Conservation (phyloP, 2,888 invertebrate genomes). For the Epinotia nisella region DNA sequence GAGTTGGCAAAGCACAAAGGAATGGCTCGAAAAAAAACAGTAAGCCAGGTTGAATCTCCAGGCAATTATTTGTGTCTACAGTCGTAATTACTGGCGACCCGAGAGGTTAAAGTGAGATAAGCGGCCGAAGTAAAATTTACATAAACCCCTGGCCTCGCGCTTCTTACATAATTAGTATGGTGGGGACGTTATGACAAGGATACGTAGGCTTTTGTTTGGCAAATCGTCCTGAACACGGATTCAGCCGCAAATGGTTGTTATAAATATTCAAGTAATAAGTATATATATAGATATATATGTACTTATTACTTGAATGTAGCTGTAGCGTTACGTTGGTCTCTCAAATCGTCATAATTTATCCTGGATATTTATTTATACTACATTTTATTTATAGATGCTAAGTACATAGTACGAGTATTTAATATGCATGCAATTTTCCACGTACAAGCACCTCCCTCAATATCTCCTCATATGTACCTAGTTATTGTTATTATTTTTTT, state of each 20-base stretch:
- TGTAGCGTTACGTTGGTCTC: too few species aligned
- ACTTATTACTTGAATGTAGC: too few species aligned
- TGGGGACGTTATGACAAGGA: slow-evolving; percentile 44
- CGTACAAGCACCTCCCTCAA: too few species aligned
- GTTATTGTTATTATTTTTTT: too few species aligned
- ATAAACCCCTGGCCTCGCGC: slow-evolving; percentile 52
- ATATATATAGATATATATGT: too few species aligned
- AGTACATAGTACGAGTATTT: too few species aligned
- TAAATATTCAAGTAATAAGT: too few species aligned
- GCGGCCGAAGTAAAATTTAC: slow-evolving; percentile 56
- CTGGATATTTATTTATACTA: too few species aligned
- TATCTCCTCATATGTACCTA: too few species aligned
- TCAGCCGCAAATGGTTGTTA: slow-evolving; percentile 42
- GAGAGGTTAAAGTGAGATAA: slow-evolving; percentile 62
- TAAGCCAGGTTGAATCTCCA: slow-evolving; percentile 57
- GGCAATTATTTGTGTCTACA: slow-evolving; percentile 70
- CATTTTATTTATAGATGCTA: too few species aligned
- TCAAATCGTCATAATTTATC: too few species aligned
- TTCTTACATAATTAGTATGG: slow-evolving; percentile 56
- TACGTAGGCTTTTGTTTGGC: slow-evolving; percentile 40
- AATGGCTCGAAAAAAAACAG: slow-evolving; percentile 32
- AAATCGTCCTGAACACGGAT: slow-evolving; percentile 41
- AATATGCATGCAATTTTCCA: too few species aligned
- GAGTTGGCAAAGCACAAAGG: slow-evolving; percentile 26
- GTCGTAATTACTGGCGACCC: slow-evolving; percentile 63